Percentiles rank a stretch among this genome's conserved stretches.
These are phyloP conservation scores for Ophonus ardosiacus DNA, from an alignment of 2,888 invertebrate genomes.

Conservation along the genomic window DNA sequence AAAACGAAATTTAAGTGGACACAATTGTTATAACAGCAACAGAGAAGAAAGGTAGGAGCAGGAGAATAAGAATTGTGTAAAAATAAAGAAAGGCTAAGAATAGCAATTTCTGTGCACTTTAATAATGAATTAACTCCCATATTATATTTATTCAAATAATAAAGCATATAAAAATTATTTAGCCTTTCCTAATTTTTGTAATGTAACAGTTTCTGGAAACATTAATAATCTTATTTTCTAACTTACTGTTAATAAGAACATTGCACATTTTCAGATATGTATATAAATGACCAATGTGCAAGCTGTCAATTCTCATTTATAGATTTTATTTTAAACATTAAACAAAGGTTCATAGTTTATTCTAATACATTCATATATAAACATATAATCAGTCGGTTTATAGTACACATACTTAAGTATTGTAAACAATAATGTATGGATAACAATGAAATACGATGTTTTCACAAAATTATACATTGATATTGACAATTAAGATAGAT, in stretches of 20 bases:
- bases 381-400: conserved; percentile 55
- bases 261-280: conserved; percentile 55
- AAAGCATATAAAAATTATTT: not conserved
- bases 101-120: not conserved
- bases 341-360: conserved; percentile 15
- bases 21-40: not conserved
- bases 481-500: not conserved
- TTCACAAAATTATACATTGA: conserved; percentile 20
- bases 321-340: conserved; percentile 27
- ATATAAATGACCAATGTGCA: conserved; percentile 28
- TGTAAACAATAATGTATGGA: conserved; percentile 38
- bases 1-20: not conserved
- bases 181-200: not conserved
- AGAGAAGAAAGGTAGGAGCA: too few species aligned
- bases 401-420: conserved; percentile 25
- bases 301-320: not conserved
- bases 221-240: conserved; percentile 41
- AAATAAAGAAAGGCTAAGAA: not conserved
- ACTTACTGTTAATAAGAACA: conserved; percentile 18
- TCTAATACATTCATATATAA: conserved; percentile 50
- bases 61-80: not conserved
- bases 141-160: not conserved
- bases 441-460: conserved; percentile 37
- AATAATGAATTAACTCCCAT: too few species aligned
- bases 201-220: not conserved